A percentile compares a stretch with the other conserved stretches of the same genome.
phyloP scores from a whole-genome alignment of 2,888 invertebrate species.

The Cheilosia scutellata region DNA sequence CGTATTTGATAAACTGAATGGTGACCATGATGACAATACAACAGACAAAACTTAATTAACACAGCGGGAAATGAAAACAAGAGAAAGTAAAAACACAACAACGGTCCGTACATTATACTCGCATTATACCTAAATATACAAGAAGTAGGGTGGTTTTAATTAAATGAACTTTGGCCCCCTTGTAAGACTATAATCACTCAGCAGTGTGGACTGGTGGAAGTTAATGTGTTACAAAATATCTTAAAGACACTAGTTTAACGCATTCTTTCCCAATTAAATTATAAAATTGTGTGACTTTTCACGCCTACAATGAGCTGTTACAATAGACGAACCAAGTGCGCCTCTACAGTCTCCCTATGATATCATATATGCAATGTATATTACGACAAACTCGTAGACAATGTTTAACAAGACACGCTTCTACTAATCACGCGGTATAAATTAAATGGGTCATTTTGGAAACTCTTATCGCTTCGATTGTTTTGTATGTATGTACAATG shows the following conservation, averaged over 20 bases:
- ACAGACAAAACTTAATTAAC: conserved; percentile 1
- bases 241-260: neutral
- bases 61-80: neutral
- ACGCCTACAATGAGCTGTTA: neutral
- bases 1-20: neutral
- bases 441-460: too few species aligned
- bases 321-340: too few species aligned
- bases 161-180: conserved; percentile 14
- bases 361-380: too few species aligned
- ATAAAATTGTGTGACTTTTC: neutral
- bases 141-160: conserved; percentile 4
- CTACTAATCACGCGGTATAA: too few species aligned
- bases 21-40: neutral
- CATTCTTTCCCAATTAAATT: neutral
- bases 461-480: too few species aligned
- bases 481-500: too few species aligned
- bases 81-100: neutral
- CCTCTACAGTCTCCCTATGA: too few species aligned
- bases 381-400: too few species aligned
- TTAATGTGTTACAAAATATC: neutral
- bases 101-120: too few species aligned
- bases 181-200: neutral
- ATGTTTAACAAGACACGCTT: too few species aligned
- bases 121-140: neutral
- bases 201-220: neutral